Base-by-base conservation (phyloP, 2,888 invertebrate genomes). In the Desoria tigrina region DNA sequence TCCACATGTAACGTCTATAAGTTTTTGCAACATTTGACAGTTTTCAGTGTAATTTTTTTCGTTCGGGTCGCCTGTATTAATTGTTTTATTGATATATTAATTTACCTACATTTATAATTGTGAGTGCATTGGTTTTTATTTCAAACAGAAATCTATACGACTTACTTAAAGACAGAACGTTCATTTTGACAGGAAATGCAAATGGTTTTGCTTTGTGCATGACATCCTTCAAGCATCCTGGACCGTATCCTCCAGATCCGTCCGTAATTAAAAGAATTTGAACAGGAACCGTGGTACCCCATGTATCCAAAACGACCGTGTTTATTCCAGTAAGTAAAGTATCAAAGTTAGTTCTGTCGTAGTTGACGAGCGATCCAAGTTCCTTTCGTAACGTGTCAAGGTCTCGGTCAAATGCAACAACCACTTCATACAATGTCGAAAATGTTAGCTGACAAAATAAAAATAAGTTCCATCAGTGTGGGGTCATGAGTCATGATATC, bases 361-460 rank as follows among this genome's bases (percentile, higher is more conserved):
- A 89, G 77, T 91, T 89, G 69, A 92, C 91, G 7, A 94, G 82
- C 66, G 86, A 87, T 68, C 86, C 86, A 1, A 95, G 81, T 74
- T 90, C 90, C 21, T 85, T 83, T 74, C 90, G 87, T 68, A 96
- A 88, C 37, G 83, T 82, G 68, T 90, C 92, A 80, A 90, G 91
- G 77, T 96, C 95, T 64, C 95, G 84, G 0, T 95, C 95, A 78
- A 96, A 97, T 21, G 90, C 87, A 42, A 90, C 89, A 37, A 90
- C 85, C 60, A 92, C 86, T 82, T 83, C 83, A 71, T 82, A 83
- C 1, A 81, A 72, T 0, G 83, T 83, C 1, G 84, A 84, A 75
- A 83, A 84, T 69, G 82, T 79, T 62, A 84, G 79, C 84, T 84
- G 74, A 14, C 76, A 77, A 45, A 64, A 61, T 61, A 57, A 61